Evolutionary conservation across 2,888 invertebrate genomes (phyloP), one percentile per base, ranked within the genome.

Genomic region (Platycnemis pennipes): DNA sequence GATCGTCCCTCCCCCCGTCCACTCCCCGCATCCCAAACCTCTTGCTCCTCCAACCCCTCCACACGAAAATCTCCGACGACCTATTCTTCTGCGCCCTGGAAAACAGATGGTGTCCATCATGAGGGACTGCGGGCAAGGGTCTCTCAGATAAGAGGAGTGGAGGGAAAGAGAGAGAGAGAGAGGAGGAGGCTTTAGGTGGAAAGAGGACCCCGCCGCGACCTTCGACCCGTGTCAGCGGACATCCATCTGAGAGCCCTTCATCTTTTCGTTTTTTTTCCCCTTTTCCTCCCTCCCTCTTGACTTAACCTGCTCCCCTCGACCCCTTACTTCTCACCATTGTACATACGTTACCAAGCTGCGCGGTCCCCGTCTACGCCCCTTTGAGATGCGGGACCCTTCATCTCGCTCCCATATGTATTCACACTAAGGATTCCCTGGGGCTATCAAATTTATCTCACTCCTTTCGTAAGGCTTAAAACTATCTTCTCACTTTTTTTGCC

Each of bases 71-170:
- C 89, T 63, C 89, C 42, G 49, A 26, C 42, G 53, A 88, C 49
- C 88, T 49, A 88, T 88, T 56, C 42, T 56, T 89, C 89, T 42
- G 89, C 42, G 77, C 56, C 63, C 19, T 42, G 89, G 56, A 89
- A 89, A 89, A 89, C 89, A 89, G 89, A 89, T 89, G 89, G 56
- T 31, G 56, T 56, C 89, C 89, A 89, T 89, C 89, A 56, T 7
- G 53, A 63, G 56, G 56, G 89, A 53, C 89, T 16, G 56, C 42
- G 89, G 89, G 89, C 56, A 56, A 89, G 53, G 89, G 56, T 44
- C 77, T 77, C 77, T 42, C 44, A 56, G 89, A 89, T 56, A 56
- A 63, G 63, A 69, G 26, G 56, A n/a, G 46, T 46, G 37, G 86
- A 42, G 86, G 44, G 42, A 7, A 11, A 42, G 42, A 13, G 88